Evolutionary conservation across 2,888 invertebrate genomes (phyloP).

Genomic region (Drosophila neutralis): DNA sequence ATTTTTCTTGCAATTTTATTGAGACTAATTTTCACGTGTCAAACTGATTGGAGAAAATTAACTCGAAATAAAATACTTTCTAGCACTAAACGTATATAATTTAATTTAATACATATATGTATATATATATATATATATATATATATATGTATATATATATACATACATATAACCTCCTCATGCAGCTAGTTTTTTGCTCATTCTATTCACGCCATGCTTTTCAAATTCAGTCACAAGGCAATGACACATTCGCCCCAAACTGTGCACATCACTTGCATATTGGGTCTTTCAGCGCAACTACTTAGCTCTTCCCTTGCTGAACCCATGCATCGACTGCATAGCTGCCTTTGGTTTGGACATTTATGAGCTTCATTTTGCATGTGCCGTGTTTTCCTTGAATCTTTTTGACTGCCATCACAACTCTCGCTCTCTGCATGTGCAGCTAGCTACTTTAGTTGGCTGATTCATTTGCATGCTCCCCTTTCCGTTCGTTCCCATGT

Average conservation of each 20-base stretch:
- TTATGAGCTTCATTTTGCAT: slow-evolving; percentile 60
- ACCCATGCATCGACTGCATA: slow-evolving; percentile 10
- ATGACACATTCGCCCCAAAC: slow-evolving; percentile 24
- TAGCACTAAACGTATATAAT: background rate
- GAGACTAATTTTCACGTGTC: background rate
- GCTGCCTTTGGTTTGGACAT: slow-evolving; percentile 35
- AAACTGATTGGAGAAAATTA: background rate
- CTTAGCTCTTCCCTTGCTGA: background rate
- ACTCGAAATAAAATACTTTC: background rate
- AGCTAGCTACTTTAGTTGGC: slow-evolving; percentile 54
- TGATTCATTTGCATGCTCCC: slow-evolving; percentile 66
- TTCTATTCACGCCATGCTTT: slow-evolving; percentile 21
- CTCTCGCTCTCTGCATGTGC: slow-evolving; percentile 42
- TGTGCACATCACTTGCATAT: slow-evolving; percentile 15
- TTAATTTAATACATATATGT: background rate
- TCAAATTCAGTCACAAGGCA: slow-evolving; percentile 27
- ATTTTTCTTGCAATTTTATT: background rate
- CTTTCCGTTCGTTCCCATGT: slow-evolving; percentile 22
- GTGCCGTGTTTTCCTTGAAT: slow-evolving; percentile 48
- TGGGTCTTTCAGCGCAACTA: slow-evolving; percentile 17
- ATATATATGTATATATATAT: background rate
- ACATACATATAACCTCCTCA: background rate
- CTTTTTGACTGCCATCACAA: slow-evolving; percentile 48
- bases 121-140: background rate
- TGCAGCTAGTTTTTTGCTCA: slow-evolving; percentile 5